Evolutionary conservation across 2,113 vertebrate genomes (phyloP), one percentile per base, ranked within the genome.

Genomic region (Sceloporus tristichus): DNA sequence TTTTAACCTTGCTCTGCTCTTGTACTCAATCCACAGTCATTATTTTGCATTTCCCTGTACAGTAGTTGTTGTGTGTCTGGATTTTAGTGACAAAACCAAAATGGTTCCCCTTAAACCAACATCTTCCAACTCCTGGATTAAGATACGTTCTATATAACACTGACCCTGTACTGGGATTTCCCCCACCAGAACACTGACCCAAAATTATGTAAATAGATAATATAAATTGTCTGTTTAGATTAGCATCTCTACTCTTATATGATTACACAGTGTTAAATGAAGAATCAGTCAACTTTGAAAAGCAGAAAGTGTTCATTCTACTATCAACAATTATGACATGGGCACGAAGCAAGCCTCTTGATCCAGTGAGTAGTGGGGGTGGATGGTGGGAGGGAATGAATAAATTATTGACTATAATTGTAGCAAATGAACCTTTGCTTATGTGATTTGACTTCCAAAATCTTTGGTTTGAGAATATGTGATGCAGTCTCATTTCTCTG

Each of bases 241-340:
- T 85, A 68, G 77, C 74, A 56, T 59, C 84, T 88, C 25, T 14
- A 0, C 0, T 88, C 79, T 87, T 18, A n/a, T 86, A 90, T 95
- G 40, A 59, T 87, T 92, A 89, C 65, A 4, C 91, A 99, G 99
- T 97, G 0, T 94, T 99, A 62, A 97, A 96, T 68, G 92, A 89
- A 27, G 93, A 98, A 89, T 91, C 96, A 25, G 81, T 87, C 8
- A 89, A 75, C 89, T 99, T 99, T 89, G 76, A 91, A 84, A 94
- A 92, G 84, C 95, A 94, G 0, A 99, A 99, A 94, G 65, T 96
- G 42, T 99, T 99, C 91, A 98, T 99, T 89, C 96, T 99, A 11
- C 42, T 99, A 82, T 99, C 99, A 88, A 98, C 98, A 0, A 93
- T 98, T 94, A 98, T 99, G 98, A 99, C 96, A 0, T 99, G 98